Evolutionary conservation across 2,113 vertebrate genomes (phyloP).

Genomic region (Takifugu bimaculatus): DNA sequence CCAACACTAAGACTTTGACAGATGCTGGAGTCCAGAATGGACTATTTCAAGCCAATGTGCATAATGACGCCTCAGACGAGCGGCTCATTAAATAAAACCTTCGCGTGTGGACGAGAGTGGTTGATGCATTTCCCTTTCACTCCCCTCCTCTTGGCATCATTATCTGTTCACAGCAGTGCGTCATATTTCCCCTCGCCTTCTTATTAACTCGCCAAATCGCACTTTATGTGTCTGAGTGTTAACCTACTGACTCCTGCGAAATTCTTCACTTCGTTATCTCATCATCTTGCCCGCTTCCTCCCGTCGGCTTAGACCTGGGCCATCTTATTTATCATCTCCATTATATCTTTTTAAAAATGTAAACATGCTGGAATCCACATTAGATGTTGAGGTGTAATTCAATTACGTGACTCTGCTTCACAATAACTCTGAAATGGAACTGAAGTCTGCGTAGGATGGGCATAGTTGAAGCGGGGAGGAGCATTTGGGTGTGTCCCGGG

Average conservation of each 20-base stretch:
- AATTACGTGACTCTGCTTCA: background rate
- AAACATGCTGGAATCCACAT: too few relatives aligned
- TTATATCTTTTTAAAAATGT: too few relatives aligned
- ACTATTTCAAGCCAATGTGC: slow-evolving; percentile 15
- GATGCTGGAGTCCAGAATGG: slow-evolving; percentile 33
- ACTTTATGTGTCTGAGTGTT: background rate
- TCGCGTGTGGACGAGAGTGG: background rate
- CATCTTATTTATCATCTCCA: too few relatives aligned
- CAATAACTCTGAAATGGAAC: background rate
- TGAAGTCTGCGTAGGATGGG: background rate
- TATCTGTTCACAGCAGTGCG: slow-evolving; percentile 1
- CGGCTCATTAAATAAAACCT: slow-evolving; percentile 41
- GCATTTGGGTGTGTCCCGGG: background rate
- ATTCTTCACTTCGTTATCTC: too few relatives aligned
- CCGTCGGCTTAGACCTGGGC: too few relatives aligned
- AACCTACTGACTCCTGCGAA: background rate
- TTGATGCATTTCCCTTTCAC: too few relatives aligned
- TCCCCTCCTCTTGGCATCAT: background rate
- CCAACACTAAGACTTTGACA: slow-evolving; percentile 30
- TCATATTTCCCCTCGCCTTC: slow-evolving; percentile 9
- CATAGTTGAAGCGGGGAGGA: background rate
- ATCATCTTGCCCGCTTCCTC: too few relatives aligned
- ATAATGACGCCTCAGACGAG: slow-evolving; percentile 32
- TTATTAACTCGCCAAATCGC: slow-evolving; percentile 28
- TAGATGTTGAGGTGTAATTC: background rate